phyloP scores from a whole-genome alignment of 2,113 vertebrate species.

The Aplodontia rufa region DNA sequence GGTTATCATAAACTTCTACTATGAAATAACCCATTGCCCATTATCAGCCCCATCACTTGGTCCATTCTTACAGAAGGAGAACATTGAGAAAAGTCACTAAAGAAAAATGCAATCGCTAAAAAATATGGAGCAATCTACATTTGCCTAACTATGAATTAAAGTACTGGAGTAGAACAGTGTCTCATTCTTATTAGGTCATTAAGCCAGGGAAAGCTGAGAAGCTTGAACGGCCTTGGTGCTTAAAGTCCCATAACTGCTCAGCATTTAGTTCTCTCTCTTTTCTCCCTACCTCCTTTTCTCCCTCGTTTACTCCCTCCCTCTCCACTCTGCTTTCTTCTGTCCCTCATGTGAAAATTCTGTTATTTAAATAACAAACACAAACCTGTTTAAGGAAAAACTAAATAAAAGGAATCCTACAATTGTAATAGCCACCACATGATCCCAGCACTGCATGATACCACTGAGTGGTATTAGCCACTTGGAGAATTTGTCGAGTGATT shows the following conservation, averaged over 20 bases:
- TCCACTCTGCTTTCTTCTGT: not conserved
- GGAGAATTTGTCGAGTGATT: not conserved
- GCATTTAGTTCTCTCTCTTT: not conserved
- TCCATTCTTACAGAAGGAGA: constrained; percentile 59
- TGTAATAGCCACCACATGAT: not conserved
- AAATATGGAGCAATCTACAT: constrained; percentile 54
- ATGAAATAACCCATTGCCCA: constrained; percentile 57
- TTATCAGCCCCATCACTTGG: constrained; percentile 23
- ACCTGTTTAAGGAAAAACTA: constrained; percentile 42
- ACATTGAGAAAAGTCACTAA: constrained; percentile 64
- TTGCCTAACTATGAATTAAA: constrained; percentile 54
- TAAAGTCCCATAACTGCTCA: not conserved
- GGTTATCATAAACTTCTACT: constrained; percentile 24
- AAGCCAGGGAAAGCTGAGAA: not conserved
- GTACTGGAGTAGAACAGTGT: constrained; percentile 2
- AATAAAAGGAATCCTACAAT: not conserved
- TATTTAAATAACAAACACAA: constrained; percentile 17
- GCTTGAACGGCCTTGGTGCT: not conserved
- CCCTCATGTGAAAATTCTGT: not conserved
- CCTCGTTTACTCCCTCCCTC: not conserved
- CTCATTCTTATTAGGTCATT: constrained; percentile 21
- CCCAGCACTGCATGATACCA: not conserved
- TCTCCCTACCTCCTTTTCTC: not conserved
- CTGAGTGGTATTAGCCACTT: not conserved
- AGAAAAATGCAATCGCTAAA: constrained; percentile 68